phyloP scores from a whole-genome alignment of 1,140 invertebrate species.

The Drosophila nigrodunni region DNA sequence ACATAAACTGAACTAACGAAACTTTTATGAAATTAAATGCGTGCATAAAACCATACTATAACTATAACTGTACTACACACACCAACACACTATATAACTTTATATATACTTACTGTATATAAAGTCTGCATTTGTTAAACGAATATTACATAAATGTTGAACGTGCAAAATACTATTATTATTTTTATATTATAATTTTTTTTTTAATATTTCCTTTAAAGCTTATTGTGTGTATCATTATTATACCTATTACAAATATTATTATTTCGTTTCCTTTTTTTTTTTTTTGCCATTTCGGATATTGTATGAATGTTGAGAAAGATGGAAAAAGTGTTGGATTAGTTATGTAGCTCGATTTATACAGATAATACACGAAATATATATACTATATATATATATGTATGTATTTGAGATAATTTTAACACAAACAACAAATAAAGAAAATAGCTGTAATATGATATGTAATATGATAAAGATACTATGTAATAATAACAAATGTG shows the following conservation, averaged over 20 bases:
- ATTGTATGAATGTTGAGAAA: slow-evolving; percentile 30
- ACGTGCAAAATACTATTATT: slow-evolving; percentile 18
- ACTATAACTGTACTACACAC: slow-evolving; percentile 13
- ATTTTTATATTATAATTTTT: slow-evolving; percentile 9
- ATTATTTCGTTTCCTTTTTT: slow-evolving; percentile 21
- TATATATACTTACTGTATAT: slow-evolving; percentile 38
- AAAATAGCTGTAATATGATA: slow-evolving; percentile 40
- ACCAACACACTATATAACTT: slow-evolving; percentile 10
- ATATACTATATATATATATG: not conserved
- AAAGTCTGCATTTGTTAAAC: slow-evolving; percentile 58
- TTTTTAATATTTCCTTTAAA: slow-evolving; percentile 27
- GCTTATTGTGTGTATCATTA: slow-evolving; percentile 25
- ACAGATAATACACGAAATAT: slow-evolving; percentile 20
- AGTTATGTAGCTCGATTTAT: slow-evolving; percentile 39
- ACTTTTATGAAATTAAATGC: slow-evolving; percentile 31
- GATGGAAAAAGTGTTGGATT: slow-evolving; percentile 13
- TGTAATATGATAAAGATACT: slow-evolving; percentile 40
- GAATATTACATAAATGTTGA: slow-evolving; percentile 44
- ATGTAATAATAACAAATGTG: slow-evolving; percentile 56
- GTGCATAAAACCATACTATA: slow-evolving; percentile 1
- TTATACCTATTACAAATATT: slow-evolving; percentile 1
- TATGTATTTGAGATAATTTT: slow-evolving; percentile 17
- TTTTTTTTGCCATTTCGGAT: slow-evolving; percentile 31
- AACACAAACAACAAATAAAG: not conserved
- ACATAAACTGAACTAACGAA: slow-evolving; percentile 34